Evolutionary conservation across 1,140 invertebrate species (phyloP), one percentile per base, ranked within the genome.

Genomic region (Drosophila hydei): DNA sequence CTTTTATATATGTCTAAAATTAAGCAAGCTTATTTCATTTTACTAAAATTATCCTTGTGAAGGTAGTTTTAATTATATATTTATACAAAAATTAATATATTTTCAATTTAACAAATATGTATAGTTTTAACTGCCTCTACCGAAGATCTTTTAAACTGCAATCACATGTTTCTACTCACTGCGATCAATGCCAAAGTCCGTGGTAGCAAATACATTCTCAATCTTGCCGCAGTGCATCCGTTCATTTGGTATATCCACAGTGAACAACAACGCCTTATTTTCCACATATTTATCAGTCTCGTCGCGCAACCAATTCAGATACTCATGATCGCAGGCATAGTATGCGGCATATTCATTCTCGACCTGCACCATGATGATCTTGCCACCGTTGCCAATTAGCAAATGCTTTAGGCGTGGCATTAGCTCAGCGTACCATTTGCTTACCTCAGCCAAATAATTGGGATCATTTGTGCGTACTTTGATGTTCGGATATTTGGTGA

Each of bases 331-430:
- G 84, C 95, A 96, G 7, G 94, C 94, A 38, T 91, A 84, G 75
- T 95, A 97, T 79, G 95, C 96, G 5, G 96, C 97, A 88, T 98
- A 98, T 92, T 98, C 97, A 90, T 98, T 98, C 93, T 98, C 97
- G n/a, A 98, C 94, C 93, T 97, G 96, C 54, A 97, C 94, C 93
- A 96, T 95, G 43, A 97, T 95, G 33, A 97, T 94, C n/a, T 95
- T 95, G 42, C 96, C 96, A 12, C 96, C 96, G 91, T 96, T 96
- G 45, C 93, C 93, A 80, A 96, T 95, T 0, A 79, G 40, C 50
- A 93, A 92, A 18, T 94, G 94, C 52, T 93, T 84, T 0, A 96
- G 64, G 58, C 90, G 92, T 18, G 93, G 92, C 67, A 96, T 92
- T 1, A 96, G 75, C 27, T 92, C 75, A 52, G 87, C 77, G 62